phyloP scores from a whole-genome alignment of 2,113 vertebrate genomes.

The Ramphastos sulfuratus region DNA sequence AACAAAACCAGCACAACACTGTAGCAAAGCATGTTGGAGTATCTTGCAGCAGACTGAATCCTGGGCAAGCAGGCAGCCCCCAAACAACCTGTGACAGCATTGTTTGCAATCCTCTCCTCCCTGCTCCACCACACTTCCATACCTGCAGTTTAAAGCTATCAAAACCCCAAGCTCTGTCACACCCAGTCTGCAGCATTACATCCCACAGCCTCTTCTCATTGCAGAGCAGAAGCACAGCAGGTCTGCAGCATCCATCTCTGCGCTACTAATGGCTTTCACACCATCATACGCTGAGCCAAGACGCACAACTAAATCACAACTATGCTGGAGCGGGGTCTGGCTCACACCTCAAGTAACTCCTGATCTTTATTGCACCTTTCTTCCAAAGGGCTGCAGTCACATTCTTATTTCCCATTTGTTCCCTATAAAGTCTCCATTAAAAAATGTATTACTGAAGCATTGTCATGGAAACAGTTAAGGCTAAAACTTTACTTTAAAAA shows the following conservation, averaged over 20 bases:
- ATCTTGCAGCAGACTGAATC: background rate
- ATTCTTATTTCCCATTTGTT: constrained; percentile 59
- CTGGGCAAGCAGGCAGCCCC: background rate
- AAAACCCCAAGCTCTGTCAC: background rate
- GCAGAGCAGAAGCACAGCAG: background rate
- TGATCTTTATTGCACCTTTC: constrained; percentile 29
- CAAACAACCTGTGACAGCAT: background rate
- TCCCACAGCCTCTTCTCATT: background rate
- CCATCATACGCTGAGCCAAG: background rate
- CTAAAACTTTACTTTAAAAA: constrained; percentile 28
- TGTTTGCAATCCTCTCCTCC: background rate
- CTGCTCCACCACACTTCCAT: background rate
- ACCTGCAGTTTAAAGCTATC: background rate
- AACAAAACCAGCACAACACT: background rate
- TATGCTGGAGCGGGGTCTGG: background rate
- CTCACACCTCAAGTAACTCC: constrained; percentile 32
- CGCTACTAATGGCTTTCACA: background rate
- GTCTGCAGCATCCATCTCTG: background rate
- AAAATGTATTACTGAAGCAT: constrained; percentile 15
- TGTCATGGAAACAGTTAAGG: constrained; percentile 45
- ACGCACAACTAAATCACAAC: background rate
- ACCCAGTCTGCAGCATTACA: background rate
- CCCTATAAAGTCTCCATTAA: constrained; percentile 35
- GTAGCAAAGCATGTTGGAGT: background rate
- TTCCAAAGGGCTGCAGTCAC: constrained; percentile 12